Evolutionary conservation across 2,888 invertebrate genomes (phyloP).

Genomic region (Gastracanthus pulcherrimus): DNA sequence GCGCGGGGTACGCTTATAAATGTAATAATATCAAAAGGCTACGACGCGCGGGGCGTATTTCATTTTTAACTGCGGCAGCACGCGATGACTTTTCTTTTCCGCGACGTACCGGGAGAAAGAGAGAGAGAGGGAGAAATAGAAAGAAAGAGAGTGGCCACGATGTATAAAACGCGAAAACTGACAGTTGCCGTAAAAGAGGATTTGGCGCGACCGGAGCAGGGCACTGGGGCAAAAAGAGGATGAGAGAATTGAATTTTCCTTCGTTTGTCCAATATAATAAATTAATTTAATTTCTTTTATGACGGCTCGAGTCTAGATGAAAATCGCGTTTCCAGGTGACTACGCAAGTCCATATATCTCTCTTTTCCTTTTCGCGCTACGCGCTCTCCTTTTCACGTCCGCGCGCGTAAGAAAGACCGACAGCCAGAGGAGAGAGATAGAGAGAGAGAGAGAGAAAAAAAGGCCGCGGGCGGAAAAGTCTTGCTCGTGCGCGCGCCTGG

Average conservation of each 20-base stretch:
- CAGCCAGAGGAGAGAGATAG: no score
- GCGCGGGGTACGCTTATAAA: slow-evolving; percentile 15
- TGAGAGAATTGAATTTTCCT: slow-evolving; percentile 7
- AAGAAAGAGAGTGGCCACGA: no score
- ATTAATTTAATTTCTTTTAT: slow-evolving; percentile 43
- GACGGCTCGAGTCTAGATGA: background rate
- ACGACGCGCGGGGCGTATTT: slow-evolving; percentile 13
- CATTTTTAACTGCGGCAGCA: slow-evolving; percentile 19
- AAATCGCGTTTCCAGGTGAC: slow-evolving; percentile 26
- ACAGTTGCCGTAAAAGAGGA: background rate
- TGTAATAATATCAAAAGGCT: slow-evolving; percentile 30
- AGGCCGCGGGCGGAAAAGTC: slow-evolving; percentile 22
- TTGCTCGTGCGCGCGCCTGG: slow-evolving; percentile 34
- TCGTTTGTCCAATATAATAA: slow-evolving; percentile 27
- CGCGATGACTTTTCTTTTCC: slow-evolving; percentile 1
- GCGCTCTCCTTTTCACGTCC: no score
- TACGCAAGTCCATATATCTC: no score
- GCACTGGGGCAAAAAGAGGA: background rate
- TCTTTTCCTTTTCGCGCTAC: background rate
- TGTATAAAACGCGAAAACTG: background rate
- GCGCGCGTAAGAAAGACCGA: no score
- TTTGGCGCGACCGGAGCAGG: background rate
- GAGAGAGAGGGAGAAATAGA: no score
- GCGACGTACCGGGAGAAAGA: background rate
- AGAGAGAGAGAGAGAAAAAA: slow-evolving; percentile 2